phyloP scores from a whole-genome alignment of 2,113 vertebrate genomes.

The Hiodon alosoides region DNA sequence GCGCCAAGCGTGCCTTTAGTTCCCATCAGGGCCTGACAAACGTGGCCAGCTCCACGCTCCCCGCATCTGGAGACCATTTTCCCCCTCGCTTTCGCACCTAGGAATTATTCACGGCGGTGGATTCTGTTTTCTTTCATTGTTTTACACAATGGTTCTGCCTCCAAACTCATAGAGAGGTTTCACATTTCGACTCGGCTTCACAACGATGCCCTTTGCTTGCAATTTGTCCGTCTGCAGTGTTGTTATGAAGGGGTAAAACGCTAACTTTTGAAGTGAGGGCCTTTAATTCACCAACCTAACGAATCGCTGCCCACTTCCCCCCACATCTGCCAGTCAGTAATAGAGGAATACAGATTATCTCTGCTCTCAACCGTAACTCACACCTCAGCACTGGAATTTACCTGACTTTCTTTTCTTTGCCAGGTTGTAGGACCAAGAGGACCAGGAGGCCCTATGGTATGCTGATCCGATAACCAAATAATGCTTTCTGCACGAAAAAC shows the following conservation, averaged over 20 bases:
- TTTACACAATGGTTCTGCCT: background rate
- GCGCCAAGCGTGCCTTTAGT: conserved; percentile 18
- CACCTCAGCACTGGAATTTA: background rate
- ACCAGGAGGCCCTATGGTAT: conserved; percentile 79
- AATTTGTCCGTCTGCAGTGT: no score
- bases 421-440: conserved; percentile 87
- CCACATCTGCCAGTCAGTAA: background rate
- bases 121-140: background rate
- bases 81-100: conserved; percentile 25
- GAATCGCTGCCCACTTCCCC: no score
- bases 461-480: conserved; percentile 14
- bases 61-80: conserved; percentile 56
- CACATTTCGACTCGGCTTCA: no score
- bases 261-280: no score
- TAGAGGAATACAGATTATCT: conserved; percentile 2
- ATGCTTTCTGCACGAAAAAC: background rate
- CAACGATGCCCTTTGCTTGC: no score
- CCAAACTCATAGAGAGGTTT: no score
- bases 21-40: background rate
- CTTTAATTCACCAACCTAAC: no score
- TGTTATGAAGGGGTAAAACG: no score
- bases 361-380: background rate
- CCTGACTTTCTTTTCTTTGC: conserved; percentile 21
- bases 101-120: conserved; percentile 24
- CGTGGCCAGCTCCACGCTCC: conserved; percentile 1